phyloP scores from a whole-genome alignment of 2,888 invertebrate genomes.

The Eupithecia subumbrata region DNA sequence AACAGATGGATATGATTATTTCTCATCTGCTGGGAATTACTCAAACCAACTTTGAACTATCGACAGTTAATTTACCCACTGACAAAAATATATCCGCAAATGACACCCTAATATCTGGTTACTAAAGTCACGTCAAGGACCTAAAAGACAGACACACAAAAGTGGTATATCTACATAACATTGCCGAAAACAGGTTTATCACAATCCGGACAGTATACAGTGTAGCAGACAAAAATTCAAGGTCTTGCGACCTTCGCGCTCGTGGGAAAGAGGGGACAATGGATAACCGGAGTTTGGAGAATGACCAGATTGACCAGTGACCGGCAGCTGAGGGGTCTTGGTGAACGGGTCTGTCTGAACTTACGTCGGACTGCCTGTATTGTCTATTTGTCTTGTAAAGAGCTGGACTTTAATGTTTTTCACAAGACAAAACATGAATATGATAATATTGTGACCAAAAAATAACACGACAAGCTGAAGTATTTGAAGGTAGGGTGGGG shows the following conservation, averaged over 20 bases:
- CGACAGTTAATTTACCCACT: neutral
- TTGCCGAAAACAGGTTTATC: slow-evolving; percentile 36
- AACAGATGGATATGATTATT: neutral
- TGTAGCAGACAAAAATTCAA: slow-evolving; percentile 41
- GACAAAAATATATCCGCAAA: neutral
- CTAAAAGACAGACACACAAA: slow-evolving; percentile 1
- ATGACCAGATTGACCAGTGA: slow-evolving; percentile 18
- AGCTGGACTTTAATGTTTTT: neutral
- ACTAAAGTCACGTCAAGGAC: neutral
- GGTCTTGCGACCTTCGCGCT: slow-evolving; percentile 41
- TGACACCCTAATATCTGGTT: neutral
- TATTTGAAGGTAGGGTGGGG: neutral
- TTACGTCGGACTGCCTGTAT: neutral
- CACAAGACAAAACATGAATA: neutral
- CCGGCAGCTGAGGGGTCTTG: slow-evolving; percentile 7
- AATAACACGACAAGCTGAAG: no score
- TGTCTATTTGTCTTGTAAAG: neutral
- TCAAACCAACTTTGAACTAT: neutral
- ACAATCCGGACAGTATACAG: slow-evolving; percentile 26
- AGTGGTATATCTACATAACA: slow-evolving; percentile 9
- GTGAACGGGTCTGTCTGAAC: slow-evolving; percentile 2
- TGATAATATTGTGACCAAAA: no score
- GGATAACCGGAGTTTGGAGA: slow-evolving; percentile 9
- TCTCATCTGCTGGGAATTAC: neutral
- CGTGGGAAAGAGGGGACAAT: slow-evolving; percentile 45